Evolutionary conservation across 2,888 invertebrate genomes (phyloP), one percentile per base, ranked within the genome.

Genomic region (Archips xylosteana): DNA sequence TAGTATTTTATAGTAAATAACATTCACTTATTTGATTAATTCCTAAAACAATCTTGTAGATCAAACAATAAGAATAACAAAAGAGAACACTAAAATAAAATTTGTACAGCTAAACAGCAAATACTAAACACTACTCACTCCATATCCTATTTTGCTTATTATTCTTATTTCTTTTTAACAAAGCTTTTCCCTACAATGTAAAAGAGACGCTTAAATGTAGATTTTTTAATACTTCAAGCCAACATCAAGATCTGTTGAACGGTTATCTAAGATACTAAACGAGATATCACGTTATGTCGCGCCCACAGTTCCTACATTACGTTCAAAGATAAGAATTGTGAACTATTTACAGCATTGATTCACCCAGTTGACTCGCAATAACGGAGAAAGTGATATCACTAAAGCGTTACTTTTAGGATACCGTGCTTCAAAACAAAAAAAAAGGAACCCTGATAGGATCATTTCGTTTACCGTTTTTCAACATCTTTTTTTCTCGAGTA

Each of bases 201-300:
- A 62, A 23, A 12, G 42, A 10, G 61, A 13, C 8, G 4, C 15
- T 10, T 6, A 23, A 45, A 45, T 47, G 8, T 63, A 13, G 63
- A 32, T 34, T 47, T 34, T 47, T 60, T 36, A 10, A 5, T 12
- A 60, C 2, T n/a, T 39, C n/a, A n/a, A 3, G 60, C 62, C 3
- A 45, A 62, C 51, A 67, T 36, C 45, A 34, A 64, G 34, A 45
- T 74, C 59, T 61, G 42, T 67, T 57, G 67, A 69, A 23, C 67
- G 67, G 62, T 70, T 57, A 71, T 68, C 71, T 63, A 5, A 59
- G 76, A 77, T 77, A 70, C 70, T 76, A 71, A 71, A 47, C 51
- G 66, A 69, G 77, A 78, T 78, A 78, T 42, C 75, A 76, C 75
- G 74, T 76, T 62, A 74, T 74, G 71, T 64, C 66, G 67, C 71